These are phyloP conservation scores for Recurvirostra avosetta DNA, from an alignment of 2,113 vertebrate species.

Conservation along the genomic window DNA sequence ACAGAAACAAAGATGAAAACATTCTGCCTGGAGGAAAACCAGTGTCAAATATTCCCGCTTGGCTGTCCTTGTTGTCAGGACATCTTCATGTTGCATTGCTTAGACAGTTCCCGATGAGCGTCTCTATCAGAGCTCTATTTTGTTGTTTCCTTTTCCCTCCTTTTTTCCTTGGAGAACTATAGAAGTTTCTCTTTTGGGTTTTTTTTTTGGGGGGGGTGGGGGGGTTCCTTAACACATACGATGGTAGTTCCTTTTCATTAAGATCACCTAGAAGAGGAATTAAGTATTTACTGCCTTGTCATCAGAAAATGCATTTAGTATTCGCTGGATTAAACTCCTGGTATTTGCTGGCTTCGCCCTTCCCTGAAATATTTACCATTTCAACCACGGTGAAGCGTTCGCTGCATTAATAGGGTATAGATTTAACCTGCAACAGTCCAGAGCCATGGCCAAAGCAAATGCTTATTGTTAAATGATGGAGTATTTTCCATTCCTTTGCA, in stretches of 20 bases:
- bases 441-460: neutral
- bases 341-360: neutral
- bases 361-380: neutral
- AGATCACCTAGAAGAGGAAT: neutral
- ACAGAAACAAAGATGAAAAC: slow-evolving; percentile 30
- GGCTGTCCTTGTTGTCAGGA: neutral
- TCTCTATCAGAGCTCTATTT: neutral
- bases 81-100: neutral
- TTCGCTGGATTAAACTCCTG: neutral
- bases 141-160: neutral
- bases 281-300: neutral
- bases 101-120: neutral
- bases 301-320: neutral
- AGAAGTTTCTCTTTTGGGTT: neutral
- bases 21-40: slow-evolving; percentile 18
- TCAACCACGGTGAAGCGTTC: neutral
- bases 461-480: neutral
- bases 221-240: neutral
- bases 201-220: neutral
- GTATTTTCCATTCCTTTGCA: neutral
- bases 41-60: neutral
- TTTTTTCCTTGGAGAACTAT: neutral
- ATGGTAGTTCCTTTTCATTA: neutral
- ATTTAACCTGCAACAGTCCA: neutral
- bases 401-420: neutral